These are phyloP conservation scores for Pachycephala philippinensis DNA, from an alignment of 2,113 vertebrate genomes.

Conservation along the genomic window DNA sequence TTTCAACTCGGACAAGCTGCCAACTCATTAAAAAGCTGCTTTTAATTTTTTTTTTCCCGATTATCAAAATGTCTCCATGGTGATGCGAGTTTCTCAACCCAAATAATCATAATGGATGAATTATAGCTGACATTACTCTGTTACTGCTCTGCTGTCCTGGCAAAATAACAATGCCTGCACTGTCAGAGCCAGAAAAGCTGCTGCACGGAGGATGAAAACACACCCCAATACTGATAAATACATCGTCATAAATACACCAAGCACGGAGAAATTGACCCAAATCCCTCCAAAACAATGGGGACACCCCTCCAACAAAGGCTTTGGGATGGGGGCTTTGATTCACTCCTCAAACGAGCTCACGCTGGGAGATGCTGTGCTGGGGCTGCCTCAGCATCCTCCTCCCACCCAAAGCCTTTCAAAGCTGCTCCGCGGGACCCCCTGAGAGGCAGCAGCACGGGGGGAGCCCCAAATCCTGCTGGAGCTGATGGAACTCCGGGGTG, in stretches of 20 bases:
- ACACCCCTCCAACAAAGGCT: neutral
- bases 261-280: neutral
- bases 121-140: constrained; percentile 49
- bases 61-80: constrained; percentile 45
- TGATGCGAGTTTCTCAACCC: constrained; percentile 47
- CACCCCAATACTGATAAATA: neutral
- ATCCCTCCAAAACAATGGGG: neutral
- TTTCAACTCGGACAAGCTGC: constrained; percentile 28
- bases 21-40: constrained; percentile 53
- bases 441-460: neutral
- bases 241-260: neutral
- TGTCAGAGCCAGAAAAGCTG: constrained; percentile 2
- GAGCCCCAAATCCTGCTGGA: neutral
- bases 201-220: neutral
- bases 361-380: neutral
- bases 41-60: constrained; percentile 11
- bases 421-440: neutral
- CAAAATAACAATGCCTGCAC: constrained; percentile 60
- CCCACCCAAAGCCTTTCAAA: neutral
- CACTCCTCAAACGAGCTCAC: neutral
- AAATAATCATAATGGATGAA: constrained; percentile 57
- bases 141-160: constrained; percentile 57
- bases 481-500: neutral
- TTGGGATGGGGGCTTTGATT: neutral
- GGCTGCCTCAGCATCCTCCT: neutral